Evolutionary conservation across 2,797 vertebrate species (phyloP).

Genomic region (Trachops cirrhosus): DNA sequence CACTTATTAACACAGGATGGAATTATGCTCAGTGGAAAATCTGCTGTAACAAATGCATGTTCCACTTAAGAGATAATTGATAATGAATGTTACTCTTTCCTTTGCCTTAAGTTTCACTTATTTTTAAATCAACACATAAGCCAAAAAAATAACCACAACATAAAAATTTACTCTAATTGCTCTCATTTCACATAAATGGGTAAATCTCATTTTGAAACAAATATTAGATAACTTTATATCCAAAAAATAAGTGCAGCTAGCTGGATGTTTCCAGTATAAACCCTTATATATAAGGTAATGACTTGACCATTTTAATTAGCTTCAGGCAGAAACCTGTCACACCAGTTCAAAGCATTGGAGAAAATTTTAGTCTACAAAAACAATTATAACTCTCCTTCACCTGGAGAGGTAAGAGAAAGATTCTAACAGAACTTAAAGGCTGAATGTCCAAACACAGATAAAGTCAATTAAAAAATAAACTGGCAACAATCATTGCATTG

Average conservation of each 20-base stretch:
- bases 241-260: constrained; percentile 65
- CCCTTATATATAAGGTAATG: constrained; percentile 67
- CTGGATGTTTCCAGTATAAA: constrained; percentile 67
- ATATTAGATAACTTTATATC: constrained; percentile 49
- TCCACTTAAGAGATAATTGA: constrained; percentile 35
- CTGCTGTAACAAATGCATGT: constrained; percentile 7
- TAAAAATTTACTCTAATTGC: constrained; percentile 76
- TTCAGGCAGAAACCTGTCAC: constrained; percentile 68
- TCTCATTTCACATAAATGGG: constrained; percentile 73
- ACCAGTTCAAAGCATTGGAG: constrained; percentile 12
- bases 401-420: background rate
- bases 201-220: constrained; percentile 69
- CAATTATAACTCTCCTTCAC: background rate
- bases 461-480: background rate
- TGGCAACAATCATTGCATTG: background rate
- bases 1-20: constrained; percentile 21
- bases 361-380: constrained; percentile 42
- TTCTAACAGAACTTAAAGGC: background rate
- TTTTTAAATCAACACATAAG: constrained; percentile 72
- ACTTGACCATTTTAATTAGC: constrained; percentile 71
- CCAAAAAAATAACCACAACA: constrained; percentile 64
- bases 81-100: constrained; percentile 51
- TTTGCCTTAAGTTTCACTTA: constrained; percentile 75
- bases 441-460: constrained; percentile 10
- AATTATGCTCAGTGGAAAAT: constrained; percentile 49